Evolutionary conservation across 2,797 vertebrate species (phyloP).

Genomic region (Enteromius anoplus): DNA sequence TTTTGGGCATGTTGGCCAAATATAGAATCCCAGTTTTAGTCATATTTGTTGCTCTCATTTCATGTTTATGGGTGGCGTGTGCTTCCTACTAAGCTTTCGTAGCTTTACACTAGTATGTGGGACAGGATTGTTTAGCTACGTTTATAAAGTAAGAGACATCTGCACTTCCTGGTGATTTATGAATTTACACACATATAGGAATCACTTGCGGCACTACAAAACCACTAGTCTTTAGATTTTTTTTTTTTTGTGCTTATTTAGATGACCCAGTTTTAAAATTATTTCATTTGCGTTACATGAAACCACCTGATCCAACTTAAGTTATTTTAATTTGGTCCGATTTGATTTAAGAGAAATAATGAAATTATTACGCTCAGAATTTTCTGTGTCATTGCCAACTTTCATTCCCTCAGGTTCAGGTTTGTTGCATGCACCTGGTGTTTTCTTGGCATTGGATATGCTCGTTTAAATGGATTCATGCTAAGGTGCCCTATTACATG

Average conservation of each 20-base stretch:
- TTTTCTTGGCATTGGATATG: conserved; percentile 20
- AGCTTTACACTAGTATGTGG: not conserved
- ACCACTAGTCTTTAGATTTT: not conserved
- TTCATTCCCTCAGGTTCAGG: conserved; percentile 26
- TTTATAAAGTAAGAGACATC: not conserved
- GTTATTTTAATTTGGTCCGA: not conserved
- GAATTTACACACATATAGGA: not conserved
- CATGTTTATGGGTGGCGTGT: not conserved
- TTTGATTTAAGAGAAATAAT: conserved; percentile 7
- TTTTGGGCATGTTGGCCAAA: not conserved
- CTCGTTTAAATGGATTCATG: conserved; percentile 34
- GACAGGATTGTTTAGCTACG: not conserved
- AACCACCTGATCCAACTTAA: not conserved
- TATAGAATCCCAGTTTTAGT: not conserved
- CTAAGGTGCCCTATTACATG: conserved; percentile 36
- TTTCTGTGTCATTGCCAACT: conserved; percentile 16
- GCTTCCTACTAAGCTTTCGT: not conserved
- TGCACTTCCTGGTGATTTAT: not conserved
- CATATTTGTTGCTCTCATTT: not conserved
- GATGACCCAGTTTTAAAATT: not conserved
- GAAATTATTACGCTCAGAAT: not conserved
- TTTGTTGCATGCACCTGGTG: conserved; percentile 46
- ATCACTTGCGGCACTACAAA: not conserved
- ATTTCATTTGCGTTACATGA: not conserved
- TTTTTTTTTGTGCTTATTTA: not conserved